Evolutionary conservation across 2,113 vertebrate genomes (phyloP), one percentile per base, ranked within the genome.

Genomic region (Macaca fascicularis): DNA sequence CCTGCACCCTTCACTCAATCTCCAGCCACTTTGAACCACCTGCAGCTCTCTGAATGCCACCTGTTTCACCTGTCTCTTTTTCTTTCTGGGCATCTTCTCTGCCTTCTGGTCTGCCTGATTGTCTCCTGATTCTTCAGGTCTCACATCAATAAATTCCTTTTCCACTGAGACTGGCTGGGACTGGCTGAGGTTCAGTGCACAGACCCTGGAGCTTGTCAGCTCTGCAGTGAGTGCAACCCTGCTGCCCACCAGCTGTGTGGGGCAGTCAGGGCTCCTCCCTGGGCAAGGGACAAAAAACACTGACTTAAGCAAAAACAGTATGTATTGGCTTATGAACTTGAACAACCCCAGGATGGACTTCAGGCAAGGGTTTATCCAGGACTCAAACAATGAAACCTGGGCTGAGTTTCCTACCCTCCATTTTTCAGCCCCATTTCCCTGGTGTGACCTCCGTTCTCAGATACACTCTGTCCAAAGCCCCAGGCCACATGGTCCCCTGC

Each of bases 221-320:
- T 32, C 11, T 6, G 61, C 0, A 1, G 5, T 30, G 59, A 10
- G n/a, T 9, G 50, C 1, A 0, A 27, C 35, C 64, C 59, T 30
- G 25, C 35, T 5, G 23, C 57, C 20, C 16, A 5, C 38, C 82
- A 85, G 35, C 67, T 17, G 23, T 7, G 45, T 23, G 9, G 7
- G 59, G 50, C n/a, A 4, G 35, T 27, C 8, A 1, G 22, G 61
- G 32, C 22, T 20, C 25, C 43, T 72, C 59, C 40, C 79, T 57
- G 59, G 40, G 38, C 20, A 2, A 72, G 25, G 14, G 17, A 35
- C 55, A 55, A 19, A 82, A 61, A 70, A 67, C 19, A 12, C 5
- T 17, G 55, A 40, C 10, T 1, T 12, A 35, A 40, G 19, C 38
- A 74, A 40, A 81, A 52, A 48, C 0, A 30, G 6, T 25, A 10